phyloP scores from a whole-genome alignment of 1,140 invertebrate genomes.

The Tetramorium simillimum region DNA sequence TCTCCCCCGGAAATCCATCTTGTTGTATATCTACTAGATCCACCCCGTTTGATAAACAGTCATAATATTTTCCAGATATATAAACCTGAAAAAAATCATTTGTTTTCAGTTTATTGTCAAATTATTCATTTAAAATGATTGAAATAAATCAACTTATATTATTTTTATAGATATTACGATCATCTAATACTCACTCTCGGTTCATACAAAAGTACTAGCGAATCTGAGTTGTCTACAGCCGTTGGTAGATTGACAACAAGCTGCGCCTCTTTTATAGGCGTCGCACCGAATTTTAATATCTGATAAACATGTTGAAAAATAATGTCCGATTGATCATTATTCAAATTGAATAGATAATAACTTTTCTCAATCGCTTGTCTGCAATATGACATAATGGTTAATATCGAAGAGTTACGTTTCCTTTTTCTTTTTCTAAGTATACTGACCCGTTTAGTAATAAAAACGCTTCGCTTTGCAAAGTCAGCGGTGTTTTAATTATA shows the following conservation, averaged over 20 bases:
- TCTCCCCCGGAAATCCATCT: not conserved
- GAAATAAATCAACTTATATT: not conserved
- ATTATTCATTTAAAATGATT: not conserved
- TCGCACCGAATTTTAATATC: conserved; percentile 77
- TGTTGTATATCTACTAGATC: not conserved
- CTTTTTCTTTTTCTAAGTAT: not conserved
- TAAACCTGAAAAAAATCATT: conserved; percentile 65
- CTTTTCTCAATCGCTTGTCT: conserved; percentile 80
- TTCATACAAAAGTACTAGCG: conserved; percentile 60
- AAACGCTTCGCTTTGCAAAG: conserved; percentile 73
- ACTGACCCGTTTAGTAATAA: conserved; percentile 80
- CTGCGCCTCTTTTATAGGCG: conserved; percentile 73
- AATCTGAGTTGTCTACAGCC: conserved; percentile 29
- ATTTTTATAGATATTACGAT: not conserved
- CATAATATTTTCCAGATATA: conserved; percentile 59
- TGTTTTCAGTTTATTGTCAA: not conserved
- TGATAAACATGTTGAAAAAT: conserved; percentile 76
- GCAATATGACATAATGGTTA: conserved; percentile 53
- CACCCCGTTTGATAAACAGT: conserved; percentile 54
- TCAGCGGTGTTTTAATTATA: conserved; percentile 67
- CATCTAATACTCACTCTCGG: conserved; percentile 60
- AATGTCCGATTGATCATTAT: conserved; percentile 60
- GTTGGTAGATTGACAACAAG: conserved; percentile 69
- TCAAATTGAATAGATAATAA: conserved; percentile 70
- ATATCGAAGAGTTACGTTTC: not conserved